A percentile compares a stretch with the other conserved stretches of the same genome.
Evolutionary conservation across 2,113 vertebrate genomes (phyloP).

Genomic region (Tauraco erythrolophus): DNA sequence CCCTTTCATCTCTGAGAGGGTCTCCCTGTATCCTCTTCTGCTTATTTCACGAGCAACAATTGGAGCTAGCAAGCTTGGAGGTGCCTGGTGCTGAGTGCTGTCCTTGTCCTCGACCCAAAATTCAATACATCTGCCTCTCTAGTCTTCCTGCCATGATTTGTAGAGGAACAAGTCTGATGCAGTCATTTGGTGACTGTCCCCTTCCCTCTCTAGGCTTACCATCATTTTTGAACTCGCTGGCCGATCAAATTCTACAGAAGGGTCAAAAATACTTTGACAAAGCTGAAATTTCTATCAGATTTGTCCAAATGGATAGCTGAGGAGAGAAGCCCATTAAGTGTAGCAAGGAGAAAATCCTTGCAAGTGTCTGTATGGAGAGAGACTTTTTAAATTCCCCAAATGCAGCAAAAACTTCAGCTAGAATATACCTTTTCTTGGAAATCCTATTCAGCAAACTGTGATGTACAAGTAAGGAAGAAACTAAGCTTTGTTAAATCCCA

Average conservation of each 20-base stretch:
- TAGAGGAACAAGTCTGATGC: neutral
- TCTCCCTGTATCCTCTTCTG: neutral
- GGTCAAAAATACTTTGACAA: neutral
- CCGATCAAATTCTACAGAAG: neutral
- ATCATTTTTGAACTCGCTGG: neutral
- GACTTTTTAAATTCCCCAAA: neutral
- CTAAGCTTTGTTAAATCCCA: neutral
- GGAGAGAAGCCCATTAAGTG: neutral
- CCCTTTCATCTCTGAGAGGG: neutral
- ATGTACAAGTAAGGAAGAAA: neutral
- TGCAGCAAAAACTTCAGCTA: neutral
- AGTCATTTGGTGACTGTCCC: neutral
- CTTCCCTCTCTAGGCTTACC: neutral
- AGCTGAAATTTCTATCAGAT: neutral
- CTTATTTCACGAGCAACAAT: neutral
- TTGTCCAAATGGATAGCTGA: neutral
- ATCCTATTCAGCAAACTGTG: neutral
- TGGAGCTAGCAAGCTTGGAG: neutral
- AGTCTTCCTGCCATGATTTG: neutral
- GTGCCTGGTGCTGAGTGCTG: neutral
- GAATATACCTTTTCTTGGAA: neutral
- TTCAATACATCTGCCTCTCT: neutral
- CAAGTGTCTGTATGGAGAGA: neutral
- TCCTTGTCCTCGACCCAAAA: neutral
- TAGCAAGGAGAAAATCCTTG: neutral